Conservation (phyloP, 2,797 vertebrate genomes). For the Streptopelia turtur region DNA sequence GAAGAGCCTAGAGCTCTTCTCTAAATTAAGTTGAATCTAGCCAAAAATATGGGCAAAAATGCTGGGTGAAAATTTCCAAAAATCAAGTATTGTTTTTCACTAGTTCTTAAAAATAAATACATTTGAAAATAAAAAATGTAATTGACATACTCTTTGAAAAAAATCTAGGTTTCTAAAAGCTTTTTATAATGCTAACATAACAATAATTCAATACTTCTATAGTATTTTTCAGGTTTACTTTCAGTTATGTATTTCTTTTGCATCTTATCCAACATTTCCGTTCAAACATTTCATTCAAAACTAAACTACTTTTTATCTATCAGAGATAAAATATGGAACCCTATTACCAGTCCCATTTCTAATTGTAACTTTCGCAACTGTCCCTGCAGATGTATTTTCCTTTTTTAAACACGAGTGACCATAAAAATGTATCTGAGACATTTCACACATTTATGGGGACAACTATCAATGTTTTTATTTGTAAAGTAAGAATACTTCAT, state of each 20-base stretch:
- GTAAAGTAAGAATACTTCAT: neutral
- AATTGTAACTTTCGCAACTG: neutral
- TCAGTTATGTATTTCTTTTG: neutral
- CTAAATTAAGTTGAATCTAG: neutral
- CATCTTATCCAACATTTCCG: neutral
- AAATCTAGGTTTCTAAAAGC: neutral
- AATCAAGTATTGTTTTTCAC: neutral
- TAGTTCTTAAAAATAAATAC: neutral
- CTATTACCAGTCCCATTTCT: neutral
- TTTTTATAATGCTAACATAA: neutral
- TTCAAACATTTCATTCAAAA: neutral
- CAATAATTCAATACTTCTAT: neutral
- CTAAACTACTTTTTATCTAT: neutral
- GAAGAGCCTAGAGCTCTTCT: neutral
- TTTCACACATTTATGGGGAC: neutral
- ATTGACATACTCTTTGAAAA: neutral
- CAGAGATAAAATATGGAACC: neutral
- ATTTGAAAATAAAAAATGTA: neutral
- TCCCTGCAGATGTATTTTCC: neutral
- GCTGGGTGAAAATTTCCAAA: neutral
- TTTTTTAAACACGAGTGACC: neutral
- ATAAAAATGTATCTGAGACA: neutral
- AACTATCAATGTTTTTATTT: neutral
- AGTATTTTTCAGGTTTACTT: neutral
- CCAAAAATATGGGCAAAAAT: neutral